A percentile compares a stretch with the other conserved stretches of the same genome.
These are phyloP conservation scores for Oryzias melastigma DNA, from an alignment of 2,113 vertebrate species.

Conservation along the genomic window DNA sequence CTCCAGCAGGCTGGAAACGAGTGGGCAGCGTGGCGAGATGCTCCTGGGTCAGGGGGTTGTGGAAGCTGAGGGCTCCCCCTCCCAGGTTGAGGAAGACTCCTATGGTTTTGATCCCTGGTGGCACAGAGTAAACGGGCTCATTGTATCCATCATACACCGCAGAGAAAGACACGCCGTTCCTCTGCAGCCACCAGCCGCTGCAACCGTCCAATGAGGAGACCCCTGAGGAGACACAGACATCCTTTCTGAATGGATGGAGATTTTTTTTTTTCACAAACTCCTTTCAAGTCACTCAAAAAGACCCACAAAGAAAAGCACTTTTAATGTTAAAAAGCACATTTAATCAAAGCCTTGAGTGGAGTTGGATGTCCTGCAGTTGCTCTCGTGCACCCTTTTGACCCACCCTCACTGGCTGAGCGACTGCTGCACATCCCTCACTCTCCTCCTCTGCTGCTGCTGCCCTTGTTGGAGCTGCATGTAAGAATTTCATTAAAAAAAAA, in stretches of 20 bases:
- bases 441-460: too few relatives aligned
- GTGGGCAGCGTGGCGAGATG: conserved; percentile 67
- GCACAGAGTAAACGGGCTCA: conserved; percentile 62
- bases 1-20: conserved; percentile 47
- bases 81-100: conserved; percentile 73
- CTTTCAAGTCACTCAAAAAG: too few relatives aligned
- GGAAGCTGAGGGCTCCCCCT: conserved; percentile 67
- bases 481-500: too few relatives aligned
- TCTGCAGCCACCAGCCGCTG: conserved; percentile 67
- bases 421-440: too few relatives aligned
- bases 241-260: neutral
- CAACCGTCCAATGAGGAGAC: conserved; percentile 55
- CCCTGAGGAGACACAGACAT: conserved; percentile 45
- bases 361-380: too few relatives aligned
- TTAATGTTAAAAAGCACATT: too few relatives aligned
- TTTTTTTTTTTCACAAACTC: neutral
- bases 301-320: too few relatives aligned
- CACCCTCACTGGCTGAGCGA: too few relatives aligned
- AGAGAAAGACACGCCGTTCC: conserved; percentile 41
- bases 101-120: conserved; percentile 67
- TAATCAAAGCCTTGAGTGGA: too few relatives aligned
- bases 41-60: conserved; percentile 73
- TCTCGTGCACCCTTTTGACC: too few relatives aligned
- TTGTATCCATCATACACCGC: conserved; percentile 56
- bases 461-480: too few relatives aligned